These are phyloP conservation scores for Ichneumoninae sp. DNA, from an alignment of 2,888 invertebrate genomes.

Conservation along the genomic window DNA sequence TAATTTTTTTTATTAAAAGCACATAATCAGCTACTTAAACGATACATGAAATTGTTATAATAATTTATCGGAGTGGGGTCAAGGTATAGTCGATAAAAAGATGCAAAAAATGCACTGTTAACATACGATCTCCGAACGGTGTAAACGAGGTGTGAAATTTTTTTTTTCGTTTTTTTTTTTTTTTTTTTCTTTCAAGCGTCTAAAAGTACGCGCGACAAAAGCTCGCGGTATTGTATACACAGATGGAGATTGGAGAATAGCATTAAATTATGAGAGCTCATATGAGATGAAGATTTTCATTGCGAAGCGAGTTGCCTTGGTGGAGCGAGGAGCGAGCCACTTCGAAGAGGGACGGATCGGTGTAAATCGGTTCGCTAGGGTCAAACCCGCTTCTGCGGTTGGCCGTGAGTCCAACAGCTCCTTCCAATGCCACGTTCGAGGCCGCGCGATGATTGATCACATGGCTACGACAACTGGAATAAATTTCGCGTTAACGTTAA, in stretches of 20 bases:
- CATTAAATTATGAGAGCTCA: slow-evolving; percentile 66
- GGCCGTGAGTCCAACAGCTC: slow-evolving; percentile 85
- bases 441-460: slow-evolving; percentile 80
- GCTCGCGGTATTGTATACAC: not conserved
- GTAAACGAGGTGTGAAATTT: not conserved
- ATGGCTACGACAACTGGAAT: slow-evolving; percentile 78
- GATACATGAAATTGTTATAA: not conserved
- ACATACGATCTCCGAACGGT: not conserved
- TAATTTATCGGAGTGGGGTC: not conserved
- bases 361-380: slow-evolving; percentile 97
- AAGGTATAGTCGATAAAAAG: not conserved
- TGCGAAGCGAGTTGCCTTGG: slow-evolving; percentile 85
- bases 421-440: slow-evolving; percentile 84
- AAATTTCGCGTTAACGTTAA: not conserved
- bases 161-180: not conserved
- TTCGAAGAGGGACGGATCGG: slow-evolving; percentile 96
- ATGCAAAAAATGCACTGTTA: not conserved
- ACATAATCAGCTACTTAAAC: not conserved
- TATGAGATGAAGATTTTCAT: slow-evolving; percentile 82
- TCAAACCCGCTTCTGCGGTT: slow-evolving; percentile 88
- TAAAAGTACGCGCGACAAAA: not conserved
- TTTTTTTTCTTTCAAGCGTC: not conserved
- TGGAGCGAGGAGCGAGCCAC: slow-evolving; percentile 91
- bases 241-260: not conserved
- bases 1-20: not conserved